These are phyloP conservation scores for Parnassius mnemosyne DNA, from an alignment of 2,888 invertebrate genomes.

Conservation along the genomic window DNA sequence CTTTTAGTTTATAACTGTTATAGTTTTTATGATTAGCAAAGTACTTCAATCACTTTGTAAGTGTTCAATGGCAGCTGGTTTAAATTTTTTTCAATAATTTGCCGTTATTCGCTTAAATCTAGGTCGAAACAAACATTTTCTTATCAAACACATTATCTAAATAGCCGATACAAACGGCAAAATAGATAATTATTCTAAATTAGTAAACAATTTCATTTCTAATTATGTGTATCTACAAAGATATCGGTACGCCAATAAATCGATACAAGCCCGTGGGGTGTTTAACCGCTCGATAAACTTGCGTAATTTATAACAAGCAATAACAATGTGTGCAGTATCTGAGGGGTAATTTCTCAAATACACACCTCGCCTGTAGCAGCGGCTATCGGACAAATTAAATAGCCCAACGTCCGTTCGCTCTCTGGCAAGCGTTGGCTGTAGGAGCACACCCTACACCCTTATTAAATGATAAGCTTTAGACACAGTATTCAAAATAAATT, in stretches of 20 bases:
- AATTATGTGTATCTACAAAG: constrained; percentile 16
- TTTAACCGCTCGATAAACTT: constrained; percentile 59
- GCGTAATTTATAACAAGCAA: constrained; percentile 65
- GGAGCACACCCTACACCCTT: constrained; percentile 13
- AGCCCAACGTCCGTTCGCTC: constrained; percentile 29
- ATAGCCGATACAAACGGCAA: background rate
- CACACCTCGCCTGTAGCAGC: constrained; percentile 61
- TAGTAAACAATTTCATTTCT: constrained; percentile 20
- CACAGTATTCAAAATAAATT: constrained; percentile 37
- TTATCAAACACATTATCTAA: constrained; percentile 4
- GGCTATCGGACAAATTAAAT: constrained; percentile 53
- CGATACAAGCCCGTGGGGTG: constrained; percentile 43
- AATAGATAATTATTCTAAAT: constrained; percentile 9
- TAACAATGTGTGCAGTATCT: constrained; percentile 71
- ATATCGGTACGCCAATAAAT: constrained; percentile 24
- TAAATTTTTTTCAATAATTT: too few species aligned
- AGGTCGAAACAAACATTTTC: background rate
- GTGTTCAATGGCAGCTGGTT: too few species aligned
- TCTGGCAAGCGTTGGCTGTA: background rate
- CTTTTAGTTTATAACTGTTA: too few species aligned
- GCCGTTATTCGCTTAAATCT: background rate
- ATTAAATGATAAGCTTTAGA: constrained; percentile 31
- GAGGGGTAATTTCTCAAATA: constrained; percentile 70
- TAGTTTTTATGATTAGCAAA: too few species aligned
- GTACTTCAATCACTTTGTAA: too few species aligned